phyloP scores from a whole-genome alignment of 2,888 invertebrate species.

The Epirrhoe tristata region DNA sequence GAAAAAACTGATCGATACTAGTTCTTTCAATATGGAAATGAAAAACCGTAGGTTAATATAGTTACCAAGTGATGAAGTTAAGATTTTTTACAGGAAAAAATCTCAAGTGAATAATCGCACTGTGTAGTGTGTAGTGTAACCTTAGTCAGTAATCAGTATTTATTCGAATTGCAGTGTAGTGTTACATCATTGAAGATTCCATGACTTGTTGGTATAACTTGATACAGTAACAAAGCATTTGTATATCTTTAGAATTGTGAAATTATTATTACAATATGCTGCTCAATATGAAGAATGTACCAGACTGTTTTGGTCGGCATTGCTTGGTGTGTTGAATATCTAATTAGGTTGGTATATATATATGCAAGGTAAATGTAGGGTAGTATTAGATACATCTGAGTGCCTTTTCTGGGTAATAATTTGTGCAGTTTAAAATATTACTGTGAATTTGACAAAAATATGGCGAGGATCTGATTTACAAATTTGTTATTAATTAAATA shows the following conservation, averaged over 20 bases:
- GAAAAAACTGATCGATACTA: not conserved
- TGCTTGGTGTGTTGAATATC: slow-evolving; percentile 24
- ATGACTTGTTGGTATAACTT: slow-evolving; percentile 40
- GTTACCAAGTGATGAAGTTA: slow-evolving; percentile 65
- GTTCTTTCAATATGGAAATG: not conserved
- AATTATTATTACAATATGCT: slow-evolving; percentile 25
- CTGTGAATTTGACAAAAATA: not conserved
- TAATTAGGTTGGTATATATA: slow-evolving; percentile 18
- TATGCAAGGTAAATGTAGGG: slow-evolving; percentile 19
- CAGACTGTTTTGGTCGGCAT: slow-evolving; percentile 17
- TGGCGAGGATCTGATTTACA: slow-evolving; percentile 8
- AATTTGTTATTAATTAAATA: not conserved
- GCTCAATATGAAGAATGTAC: slow-evolving; percentile 33
- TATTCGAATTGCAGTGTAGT: slow-evolving; percentile 47
- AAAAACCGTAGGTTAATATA: slow-evolving; percentile 41
- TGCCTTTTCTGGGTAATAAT: slow-evolving; percentile 24
- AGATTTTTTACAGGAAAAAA: slow-evolving; percentile 36
- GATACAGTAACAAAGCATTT: slow-evolving; percentile 35
- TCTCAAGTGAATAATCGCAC: slow-evolving; percentile 40
- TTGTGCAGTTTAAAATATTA: slow-evolving; percentile 9
- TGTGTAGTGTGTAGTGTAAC: slow-evolving; percentile 41
- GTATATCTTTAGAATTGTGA: slow-evolving; percentile 21
- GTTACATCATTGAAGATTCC: slow-evolving; percentile 39
- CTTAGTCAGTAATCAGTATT: slow-evolving; percentile 60
- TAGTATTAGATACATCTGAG: slow-evolving; percentile 26